A percentile compares a stretch with the other conserved stretches of the same genome.
phyloP scores from a whole-genome alignment of 35 echinoderm and acorn worm genomes.

The Lytechinus pictus region DNA sequence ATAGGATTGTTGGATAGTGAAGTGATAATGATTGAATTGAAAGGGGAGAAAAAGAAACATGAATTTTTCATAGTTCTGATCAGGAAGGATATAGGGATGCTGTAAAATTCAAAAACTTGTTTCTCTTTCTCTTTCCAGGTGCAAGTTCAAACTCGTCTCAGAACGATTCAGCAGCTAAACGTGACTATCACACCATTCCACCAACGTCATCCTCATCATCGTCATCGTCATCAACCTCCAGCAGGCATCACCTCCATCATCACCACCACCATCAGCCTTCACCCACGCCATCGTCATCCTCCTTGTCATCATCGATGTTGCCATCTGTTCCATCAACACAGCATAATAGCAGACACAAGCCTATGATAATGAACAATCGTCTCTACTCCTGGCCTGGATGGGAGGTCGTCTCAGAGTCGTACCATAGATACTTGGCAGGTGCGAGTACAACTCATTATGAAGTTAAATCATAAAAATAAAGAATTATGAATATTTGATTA shows the following conservation, averaged over 20 bases:
- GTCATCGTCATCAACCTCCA: background rate
- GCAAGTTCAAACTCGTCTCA: background rate
- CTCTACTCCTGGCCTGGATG: constrained; percentile 77
- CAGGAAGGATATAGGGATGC: too few relatives aligned
- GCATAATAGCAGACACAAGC: constrained; percentile 44
- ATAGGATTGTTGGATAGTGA: too few relatives aligned
- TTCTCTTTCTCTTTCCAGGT: background rate
- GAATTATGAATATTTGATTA: too few relatives aligned
- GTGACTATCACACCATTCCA: constrained; percentile 29
- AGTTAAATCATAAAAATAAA: too few relatives aligned
- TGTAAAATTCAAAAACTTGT: background rate
- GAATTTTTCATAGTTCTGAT: too few relatives aligned
- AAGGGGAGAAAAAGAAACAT: too few relatives aligned
- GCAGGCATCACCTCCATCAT: constrained; percentile 20
- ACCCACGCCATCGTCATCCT: constrained; percentile 26
- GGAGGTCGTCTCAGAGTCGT: constrained; percentile 78
- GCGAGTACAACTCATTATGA: background rate
- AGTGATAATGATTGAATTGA: too few relatives aligned
- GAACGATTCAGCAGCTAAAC: constrained; percentile 12
- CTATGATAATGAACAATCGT: background rate
- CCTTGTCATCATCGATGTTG: constrained; percentile 1
- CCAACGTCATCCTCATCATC: constrained; percentile 25
- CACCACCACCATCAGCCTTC: constrained; percentile 32
- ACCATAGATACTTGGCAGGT: constrained; percentile 84
- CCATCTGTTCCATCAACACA: constrained; percentile 36